Evolutionary conservation across 2,888 invertebrate species (phyloP), one percentile per base, ranked within the genome.

Genomic region (Neoscelio sp.): DNA sequence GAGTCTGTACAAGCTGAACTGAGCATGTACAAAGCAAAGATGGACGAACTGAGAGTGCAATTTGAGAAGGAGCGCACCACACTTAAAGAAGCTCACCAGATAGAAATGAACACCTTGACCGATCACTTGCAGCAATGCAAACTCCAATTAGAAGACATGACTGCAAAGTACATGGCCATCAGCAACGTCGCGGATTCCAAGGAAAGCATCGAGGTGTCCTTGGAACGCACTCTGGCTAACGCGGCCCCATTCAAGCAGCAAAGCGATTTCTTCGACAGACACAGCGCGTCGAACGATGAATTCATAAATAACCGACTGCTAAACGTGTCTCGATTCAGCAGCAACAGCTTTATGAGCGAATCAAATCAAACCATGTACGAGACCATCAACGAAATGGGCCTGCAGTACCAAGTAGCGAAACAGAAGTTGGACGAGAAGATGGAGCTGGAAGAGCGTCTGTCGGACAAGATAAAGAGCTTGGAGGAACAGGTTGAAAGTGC

Each of bases 391-490:
- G 89, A 89, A 6, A 79, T 86, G 12, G 83, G 85, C 0, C 20
- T 90, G 1, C 87, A 89, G 38, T 85, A 81, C 46, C 87, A 89
- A 20, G 42, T 88, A 3, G 82, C 85, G 0, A 85, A 84, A 48
- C 86, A 88, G 38, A 86, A 84, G 12, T 68, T 90, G 2, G 89
- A 89, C 0, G 90, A 90, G 15, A 89, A 89, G 64, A 71, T 84
- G 5, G 82, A 84, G 7, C 8, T 94, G 3, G 93, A 94, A 65
- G 91, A 91, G 76, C 86, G 90, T 33, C 88, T 92, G 88, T 90
- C 91, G 5, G 90, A 91, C 2, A 91, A 91, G 80, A 92, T 94
- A 58, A 90, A 90, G 0, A 91, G 91, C 20, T 87, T 94, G 8
- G 94, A 93, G 82, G 91, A 91, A 0, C 92, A 92, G 12, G 84